Evolutionary conservation across 2,888 invertebrate species (phyloP).

Genomic region (Rhopalosiphum nymphaeae): DNA sequence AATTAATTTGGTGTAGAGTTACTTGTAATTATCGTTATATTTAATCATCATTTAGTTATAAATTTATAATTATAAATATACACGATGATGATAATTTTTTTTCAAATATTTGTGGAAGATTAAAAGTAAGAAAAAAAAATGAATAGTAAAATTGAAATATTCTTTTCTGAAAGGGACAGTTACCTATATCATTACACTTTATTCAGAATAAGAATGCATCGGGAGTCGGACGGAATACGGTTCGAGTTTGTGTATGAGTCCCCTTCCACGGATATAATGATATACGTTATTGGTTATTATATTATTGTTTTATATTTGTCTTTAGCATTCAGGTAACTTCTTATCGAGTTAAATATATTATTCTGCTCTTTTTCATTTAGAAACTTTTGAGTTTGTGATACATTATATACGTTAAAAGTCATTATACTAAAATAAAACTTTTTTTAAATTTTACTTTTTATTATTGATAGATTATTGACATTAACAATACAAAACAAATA

Average conservation of each 20-base stretch:
- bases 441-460: not conserved
- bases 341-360: not conserved
- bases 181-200: not conserved
- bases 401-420: not conserved
- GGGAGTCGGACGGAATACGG: no score
- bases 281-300: not conserved
- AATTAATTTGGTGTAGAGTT: not conserved
- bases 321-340: not conserved
- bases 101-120: not conserved
- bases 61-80: no score
- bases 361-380: not conserved
- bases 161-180: not conserved
- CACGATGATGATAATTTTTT: not conserved
- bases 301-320: not conserved
- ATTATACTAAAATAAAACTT: not conserved
- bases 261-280: no score
- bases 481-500: not conserved
- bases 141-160: not conserved
- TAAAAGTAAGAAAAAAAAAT: not conserved
- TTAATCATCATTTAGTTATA: no score
- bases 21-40: not conserved
- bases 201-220: no score
- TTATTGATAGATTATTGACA: not conserved
- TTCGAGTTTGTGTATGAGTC: no score
- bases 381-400: not conserved